Conservation (phyloP, 2,113 vertebrate species). For the Motacilla tschutschensis region DNA sequence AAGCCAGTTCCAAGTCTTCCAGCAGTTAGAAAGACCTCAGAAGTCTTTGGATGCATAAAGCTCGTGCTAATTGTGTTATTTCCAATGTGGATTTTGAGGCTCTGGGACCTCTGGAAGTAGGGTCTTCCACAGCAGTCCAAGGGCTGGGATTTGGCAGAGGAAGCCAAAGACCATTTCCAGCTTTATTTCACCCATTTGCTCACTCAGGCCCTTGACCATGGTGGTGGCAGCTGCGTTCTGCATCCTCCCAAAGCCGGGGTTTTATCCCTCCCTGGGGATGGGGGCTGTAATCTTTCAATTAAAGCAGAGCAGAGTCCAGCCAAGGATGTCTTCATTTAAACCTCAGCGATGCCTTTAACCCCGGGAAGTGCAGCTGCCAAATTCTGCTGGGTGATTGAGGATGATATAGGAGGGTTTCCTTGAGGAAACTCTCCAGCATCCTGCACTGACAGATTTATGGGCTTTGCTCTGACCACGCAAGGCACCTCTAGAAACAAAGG, state of each 20-base stretch:
- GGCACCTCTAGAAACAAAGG: neutral
- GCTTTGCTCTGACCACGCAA: neutral
- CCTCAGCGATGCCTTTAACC: neutral
- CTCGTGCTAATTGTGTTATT: neutral
- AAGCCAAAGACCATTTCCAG: neutral
- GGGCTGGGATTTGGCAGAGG: neutral
- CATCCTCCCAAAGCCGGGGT: neutral
- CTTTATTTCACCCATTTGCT: neutral
- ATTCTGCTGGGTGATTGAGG: neutral
- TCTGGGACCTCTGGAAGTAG: neutral
- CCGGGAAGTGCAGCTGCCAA: neutral
- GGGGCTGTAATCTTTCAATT: neutral
- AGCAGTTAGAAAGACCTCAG: slow-evolving; percentile 9
- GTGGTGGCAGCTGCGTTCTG: neutral
- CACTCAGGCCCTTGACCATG: neutral
- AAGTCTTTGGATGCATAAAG: neutral
- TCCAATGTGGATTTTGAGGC: neutral
- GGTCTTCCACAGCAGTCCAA: neutral
- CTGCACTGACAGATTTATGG: neutral
- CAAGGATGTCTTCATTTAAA: slow-evolving; percentile 22
- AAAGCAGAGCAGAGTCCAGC: neutral
- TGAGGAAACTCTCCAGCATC: neutral
- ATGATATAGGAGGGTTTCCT: neutral
- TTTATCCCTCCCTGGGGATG: neutral
- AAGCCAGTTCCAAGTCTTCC: slow-evolving; percentile 18